Evolutionary conservation across 2,797 vertebrate genomes (phyloP), one percentile per base, ranked within the genome.

Genomic region (Cygnus olor): DNA sequence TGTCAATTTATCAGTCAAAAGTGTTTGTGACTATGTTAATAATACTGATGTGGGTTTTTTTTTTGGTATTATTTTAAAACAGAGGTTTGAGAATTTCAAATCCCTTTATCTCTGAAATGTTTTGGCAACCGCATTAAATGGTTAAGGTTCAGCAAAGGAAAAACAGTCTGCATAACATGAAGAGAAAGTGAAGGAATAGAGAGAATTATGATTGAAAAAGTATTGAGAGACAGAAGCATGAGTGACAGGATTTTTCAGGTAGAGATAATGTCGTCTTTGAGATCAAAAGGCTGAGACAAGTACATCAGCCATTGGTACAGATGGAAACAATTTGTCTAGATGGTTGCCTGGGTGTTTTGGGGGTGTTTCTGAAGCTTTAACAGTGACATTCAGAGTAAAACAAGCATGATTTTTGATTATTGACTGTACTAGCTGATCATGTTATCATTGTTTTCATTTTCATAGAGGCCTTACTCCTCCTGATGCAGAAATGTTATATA

Each of bases 401-500:
- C 13, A 53, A 65, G 34, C 7, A 8, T 7, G 0, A 5, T 38
- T 45, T 51, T 71, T 85, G 77, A 34, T n/a, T 74, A 28, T 3
- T 94, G 74, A 30, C 32, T 47, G 15, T 78, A 69, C 25, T 64
- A 65, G 22, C 34, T 91, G 28, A 64, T 78, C 1, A 3, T 32
- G 49, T 80, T 83, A 57, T 66, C 1, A 2, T 25, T 94, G 42
- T 77, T 81, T 95, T 89, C 88, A 32, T 71, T 97, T 71, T 97
- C 97, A 34, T 93, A 99, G 99, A 97, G 99, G 99, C 61, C 98
- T 99, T 95, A 97, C 98, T 30, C 98, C 99, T 30, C 98, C 99
- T 17, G 99, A 99, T 68, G 99, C 99, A 1, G 99, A 99, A 96
- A 98, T 99, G 98, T 96, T 99, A 53, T 99, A 99, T 97, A 99